Evolutionary conservation across 2,888 invertebrate species (phyloP).

Genomic region (Cryptocephalus primarius): DNA sequence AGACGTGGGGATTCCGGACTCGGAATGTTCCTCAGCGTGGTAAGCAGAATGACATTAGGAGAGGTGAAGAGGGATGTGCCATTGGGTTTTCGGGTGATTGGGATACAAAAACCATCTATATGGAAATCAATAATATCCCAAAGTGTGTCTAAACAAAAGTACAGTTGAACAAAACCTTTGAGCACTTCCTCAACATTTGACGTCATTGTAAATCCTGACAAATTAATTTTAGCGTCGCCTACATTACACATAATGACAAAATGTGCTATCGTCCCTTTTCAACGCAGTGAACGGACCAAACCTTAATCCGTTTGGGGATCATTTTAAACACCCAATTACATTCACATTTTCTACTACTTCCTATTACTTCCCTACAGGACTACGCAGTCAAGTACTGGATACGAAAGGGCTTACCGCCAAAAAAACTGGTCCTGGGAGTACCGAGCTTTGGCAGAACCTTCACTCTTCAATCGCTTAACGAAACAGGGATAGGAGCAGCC

Average conservation of each 20-base stretch:
- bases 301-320: too few species aligned
- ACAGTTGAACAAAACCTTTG: too few species aligned
- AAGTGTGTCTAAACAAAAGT: too few species aligned
- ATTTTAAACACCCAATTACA: background rate
- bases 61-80: too few species aligned
- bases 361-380: conserved; percentile 37
- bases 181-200: background rate
- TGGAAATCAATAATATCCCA: too few species aligned
- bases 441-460: conserved; percentile 66
- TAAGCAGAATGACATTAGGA: conserved; percentile 20
- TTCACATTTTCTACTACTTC: background rate
- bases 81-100: too few species aligned
- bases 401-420: conserved; percentile 50
- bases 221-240: too few species aligned
- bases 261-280: background rate
- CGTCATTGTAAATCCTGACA: too few species aligned
- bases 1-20: conserved; percentile 40
- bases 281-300: too few species aligned
- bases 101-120: too few species aligned
- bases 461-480: conserved; percentile 46
- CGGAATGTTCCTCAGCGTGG: conserved; percentile 44
- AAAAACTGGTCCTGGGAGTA: conserved; percentile 60
- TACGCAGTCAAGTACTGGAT: conserved; percentile 58
- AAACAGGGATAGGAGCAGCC: conserved; percentile 44
- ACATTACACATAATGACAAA: too few species aligned